Base-by-base conservation (phyloP, 64 coral and sea anemone species). In the Catalaphyllia jardinei region DNA sequence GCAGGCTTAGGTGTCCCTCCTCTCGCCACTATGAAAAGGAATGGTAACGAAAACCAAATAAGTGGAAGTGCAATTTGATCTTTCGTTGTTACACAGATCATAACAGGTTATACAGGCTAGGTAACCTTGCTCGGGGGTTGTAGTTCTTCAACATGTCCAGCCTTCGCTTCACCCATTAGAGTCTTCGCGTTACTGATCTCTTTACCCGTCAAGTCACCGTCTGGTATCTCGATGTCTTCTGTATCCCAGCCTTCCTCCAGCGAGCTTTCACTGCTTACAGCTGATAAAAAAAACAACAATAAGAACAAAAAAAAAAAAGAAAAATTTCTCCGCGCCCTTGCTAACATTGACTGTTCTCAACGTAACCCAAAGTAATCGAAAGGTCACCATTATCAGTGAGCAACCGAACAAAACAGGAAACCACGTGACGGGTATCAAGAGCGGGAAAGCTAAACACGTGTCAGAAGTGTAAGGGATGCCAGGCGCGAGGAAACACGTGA, bases 1-100 rank as follows among this genome's bases (percentile, higher is more conserved):
- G 90, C 27, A 95, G 67, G 75, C 97, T 99, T 57, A 99, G 72
- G 71, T 91, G 94, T 1, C 97, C 97, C 57, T 99, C 93, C 86
- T 99, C 94, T 38, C 60, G 87, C 97, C 93, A 99, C 95, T 94
- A 75, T 30, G 73, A 80, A 75, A 85, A 10, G 24, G 22, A 85
- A 17, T 3, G 31, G 2, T 71, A 51, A 39, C n/a, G 65, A 38
- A 49, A 27, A 71, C 9, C 22, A 62, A 62, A 29, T 10, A 11
- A 19, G 15, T 6, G 46, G 38, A 8, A 49, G 19, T 24, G 17
- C 7, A 22, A 69, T 12, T 25, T 25, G 20, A 25, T 20, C 1
- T 69, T 27, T 69, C 24, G 25, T 25, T 27, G 65, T 24, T 1
- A 10, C 2, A 25, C 24, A 65, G 18, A 8, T 20, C 62, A 25